Evolutionary conservation across 2,888 invertebrate species (phyloP).

Genomic region (Cheilosia scutellata): DNA sequence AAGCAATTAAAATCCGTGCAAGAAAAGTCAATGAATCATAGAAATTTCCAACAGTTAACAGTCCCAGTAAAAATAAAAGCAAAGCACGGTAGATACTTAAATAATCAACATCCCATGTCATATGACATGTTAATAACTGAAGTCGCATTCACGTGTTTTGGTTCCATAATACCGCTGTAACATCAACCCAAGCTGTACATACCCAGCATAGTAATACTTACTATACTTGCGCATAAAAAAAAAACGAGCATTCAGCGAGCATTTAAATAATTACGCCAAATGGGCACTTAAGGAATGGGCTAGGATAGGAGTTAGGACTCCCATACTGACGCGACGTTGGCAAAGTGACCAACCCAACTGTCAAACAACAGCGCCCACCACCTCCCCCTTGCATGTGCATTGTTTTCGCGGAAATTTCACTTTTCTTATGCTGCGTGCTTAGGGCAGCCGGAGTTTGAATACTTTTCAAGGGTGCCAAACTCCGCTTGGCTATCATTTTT

Average conservation of each 20-base stretch:
- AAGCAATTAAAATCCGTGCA: not conserved
- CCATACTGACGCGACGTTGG: not conserved
- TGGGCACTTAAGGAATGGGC: conserved; percentile 4
- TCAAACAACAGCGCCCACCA: conserved; percentile 16
- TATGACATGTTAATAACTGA: conserved; percentile 35
- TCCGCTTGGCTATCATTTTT: conserved; percentile 47
- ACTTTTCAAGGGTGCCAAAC: conserved; percentile 69
- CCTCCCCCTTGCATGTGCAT: conserved; percentile 36
- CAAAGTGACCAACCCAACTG: conserved; percentile 62
- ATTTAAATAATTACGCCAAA: conserved; percentile 47
- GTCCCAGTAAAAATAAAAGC: not conserved
- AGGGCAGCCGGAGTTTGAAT: conserved; percentile 4
- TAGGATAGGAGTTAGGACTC: too few species aligned
- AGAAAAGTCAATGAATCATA: not conserved
- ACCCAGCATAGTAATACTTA: conserved; percentile 3
- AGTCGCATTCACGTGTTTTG: conserved; percentile 50
- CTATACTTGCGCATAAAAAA: not conserved
- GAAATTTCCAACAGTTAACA: not conserved
- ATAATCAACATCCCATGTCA: not conserved
- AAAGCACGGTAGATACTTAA: not conserved
- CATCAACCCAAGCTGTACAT: too few species aligned
- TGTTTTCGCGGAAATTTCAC: conserved; percentile 63
- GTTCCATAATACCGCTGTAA: conserved; percentile 30
- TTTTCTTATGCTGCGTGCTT: conserved; percentile 25
- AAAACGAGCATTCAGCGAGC: not conserved